Conservation (phyloP, 2,888 invertebrate species). For the Macrophya alboannulata region DNA sequence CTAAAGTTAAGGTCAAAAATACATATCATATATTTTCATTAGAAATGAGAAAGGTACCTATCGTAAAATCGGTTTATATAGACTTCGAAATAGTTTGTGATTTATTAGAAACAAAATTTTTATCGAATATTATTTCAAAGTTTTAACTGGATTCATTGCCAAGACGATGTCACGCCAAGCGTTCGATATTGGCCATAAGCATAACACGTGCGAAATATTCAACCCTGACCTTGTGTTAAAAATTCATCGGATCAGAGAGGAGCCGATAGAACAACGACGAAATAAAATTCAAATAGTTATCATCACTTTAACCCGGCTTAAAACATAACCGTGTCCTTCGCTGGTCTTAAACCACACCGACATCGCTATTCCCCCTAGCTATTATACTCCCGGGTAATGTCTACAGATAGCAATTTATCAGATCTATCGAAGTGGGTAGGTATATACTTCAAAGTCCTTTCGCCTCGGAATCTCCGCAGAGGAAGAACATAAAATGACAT, state of each 20-base stretch:
- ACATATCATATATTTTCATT: not conserved
- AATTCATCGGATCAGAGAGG: not conserved
- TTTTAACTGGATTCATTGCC: not conserved
- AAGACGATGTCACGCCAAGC: not conserved
- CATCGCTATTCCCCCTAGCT: not conserved
- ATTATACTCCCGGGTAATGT: constrained; percentile 25
- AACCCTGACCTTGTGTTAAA: constrained; percentile 1
- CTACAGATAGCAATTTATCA: constrained; percentile 31
- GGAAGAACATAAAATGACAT: constrained; percentile 27
- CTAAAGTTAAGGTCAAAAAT: not conserved
- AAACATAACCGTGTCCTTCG: constrained; percentile 14
- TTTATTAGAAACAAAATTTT: not conserved
- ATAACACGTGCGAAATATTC: constrained; percentile 3
- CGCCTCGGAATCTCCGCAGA: constrained; percentile 30
- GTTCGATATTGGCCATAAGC: not conserved
- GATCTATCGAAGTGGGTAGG: constrained; percentile 21
- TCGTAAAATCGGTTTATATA: not conserved
- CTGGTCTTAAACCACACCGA: not conserved
- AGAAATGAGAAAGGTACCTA: too few relatives aligned
- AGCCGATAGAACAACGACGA: not conserved
- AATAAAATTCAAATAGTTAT: constrained; percentile 27
- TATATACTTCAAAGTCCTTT: not conserved
- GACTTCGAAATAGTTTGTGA: constrained; percentile 1
- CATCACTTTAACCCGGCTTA: constrained; percentile 24
- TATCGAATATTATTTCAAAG: not conserved